Evolutionary conservation across 2,797 vertebrate genomes (phyloP).

Genomic region (Sebastes ruberrimus): DNA sequence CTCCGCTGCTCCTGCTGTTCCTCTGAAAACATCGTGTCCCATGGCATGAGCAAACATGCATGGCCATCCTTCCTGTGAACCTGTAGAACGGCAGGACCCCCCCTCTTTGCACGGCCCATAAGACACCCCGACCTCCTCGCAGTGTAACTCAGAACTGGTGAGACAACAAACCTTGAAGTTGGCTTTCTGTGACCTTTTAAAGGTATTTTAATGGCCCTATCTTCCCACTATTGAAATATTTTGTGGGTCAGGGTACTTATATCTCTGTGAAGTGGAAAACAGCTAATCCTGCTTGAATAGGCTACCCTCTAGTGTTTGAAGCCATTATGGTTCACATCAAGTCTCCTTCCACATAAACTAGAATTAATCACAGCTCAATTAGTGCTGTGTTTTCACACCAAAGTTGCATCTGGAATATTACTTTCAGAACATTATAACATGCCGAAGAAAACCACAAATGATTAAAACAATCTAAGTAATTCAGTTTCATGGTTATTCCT

Average conservation of each 20-base stretch:
- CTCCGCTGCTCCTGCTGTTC: conserved; percentile 73
- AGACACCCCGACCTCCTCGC: conserved; percentile 38
- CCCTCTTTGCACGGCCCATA: conserved; percentile 45
- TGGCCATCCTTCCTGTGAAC: conserved; percentile 71
- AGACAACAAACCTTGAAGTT: conserved; percentile 70
- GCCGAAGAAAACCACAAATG: conserved; percentile 18
- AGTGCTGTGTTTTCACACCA: conserved; percentile 35
- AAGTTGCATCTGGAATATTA: conserved; percentile 16
- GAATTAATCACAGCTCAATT: conserved; percentile 38
- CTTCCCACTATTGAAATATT: conserved; percentile 60
- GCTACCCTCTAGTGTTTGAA: conserved; percentile 79
- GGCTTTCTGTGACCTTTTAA: conserved; percentile 69
- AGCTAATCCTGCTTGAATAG: conserved; percentile 67
- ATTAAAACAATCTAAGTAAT: conserved; percentile 8
- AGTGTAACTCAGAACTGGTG: conserved; percentile 56
- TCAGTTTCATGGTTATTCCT: neutral
- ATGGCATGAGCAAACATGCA: conserved; percentile 79
- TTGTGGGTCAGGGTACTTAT: conserved; percentile 48
- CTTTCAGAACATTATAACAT: conserved; percentile 3
- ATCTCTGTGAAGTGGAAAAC: conserved; percentile 47
- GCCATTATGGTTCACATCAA: conserved; percentile 23
- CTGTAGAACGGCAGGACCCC: conserved; percentile 64
- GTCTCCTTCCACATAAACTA: neutral
- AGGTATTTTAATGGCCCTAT: conserved; percentile 71
- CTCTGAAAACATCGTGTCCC: conserved; percentile 74